A percentile compares a stretch with the other conserved stretches of the same genome.
Evolutionary conservation across 2,113 vertebrate species (phyloP).

Genomic region (Paramisgurnus dabryanus): DNA sequence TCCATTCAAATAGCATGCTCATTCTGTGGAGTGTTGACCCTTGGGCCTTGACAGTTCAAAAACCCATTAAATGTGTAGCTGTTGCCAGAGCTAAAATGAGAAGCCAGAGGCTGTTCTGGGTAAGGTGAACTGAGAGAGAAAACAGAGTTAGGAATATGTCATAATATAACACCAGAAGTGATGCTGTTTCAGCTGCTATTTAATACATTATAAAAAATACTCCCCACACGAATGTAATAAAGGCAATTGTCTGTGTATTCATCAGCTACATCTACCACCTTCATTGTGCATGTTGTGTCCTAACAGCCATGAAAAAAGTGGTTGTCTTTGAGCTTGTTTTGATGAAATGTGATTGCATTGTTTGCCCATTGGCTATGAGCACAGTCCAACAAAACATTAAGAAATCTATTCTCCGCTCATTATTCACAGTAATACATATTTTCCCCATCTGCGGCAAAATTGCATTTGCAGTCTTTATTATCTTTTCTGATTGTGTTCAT

Average conservation of each 20-base stretch:
- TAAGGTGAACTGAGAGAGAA: conserved; percentile 60
- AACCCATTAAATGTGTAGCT: conserved; percentile 73
- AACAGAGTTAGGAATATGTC: conserved; percentile 42
- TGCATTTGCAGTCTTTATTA: conserved; percentile 62
- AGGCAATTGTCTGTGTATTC: neutral
- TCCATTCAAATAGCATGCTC: conserved; percentile 67
- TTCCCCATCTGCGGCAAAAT: conserved; percentile 20
- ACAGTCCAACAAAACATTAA: conserved; percentile 39
- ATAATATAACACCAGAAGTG: conserved; percentile 43
- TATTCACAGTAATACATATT: conserved; percentile 41
- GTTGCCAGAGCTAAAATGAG: conserved; percentile 69
- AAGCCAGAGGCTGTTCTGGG: conserved; percentile 59
- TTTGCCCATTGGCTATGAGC: conserved; percentile 18
- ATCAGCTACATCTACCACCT: conserved; percentile 2
- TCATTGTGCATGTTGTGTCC: neutral
- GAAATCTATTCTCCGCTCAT: conserved; percentile 59
- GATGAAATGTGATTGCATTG: conserved; percentile 24
- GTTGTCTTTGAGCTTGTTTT: conserved; percentile 37
- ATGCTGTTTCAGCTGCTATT: conserved; percentile 18
- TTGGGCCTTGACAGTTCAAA: conserved; percentile 72
- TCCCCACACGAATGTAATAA: conserved; percentile 11
- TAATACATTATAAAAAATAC: conserved; percentile 28
- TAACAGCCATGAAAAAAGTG: neutral
- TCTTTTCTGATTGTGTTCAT: conserved; percentile 63
- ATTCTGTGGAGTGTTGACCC: conserved; percentile 63